phyloP scores from a whole-genome alignment of 2,888 invertebrate genomes.

The Athripsodes cinereus region DNA sequence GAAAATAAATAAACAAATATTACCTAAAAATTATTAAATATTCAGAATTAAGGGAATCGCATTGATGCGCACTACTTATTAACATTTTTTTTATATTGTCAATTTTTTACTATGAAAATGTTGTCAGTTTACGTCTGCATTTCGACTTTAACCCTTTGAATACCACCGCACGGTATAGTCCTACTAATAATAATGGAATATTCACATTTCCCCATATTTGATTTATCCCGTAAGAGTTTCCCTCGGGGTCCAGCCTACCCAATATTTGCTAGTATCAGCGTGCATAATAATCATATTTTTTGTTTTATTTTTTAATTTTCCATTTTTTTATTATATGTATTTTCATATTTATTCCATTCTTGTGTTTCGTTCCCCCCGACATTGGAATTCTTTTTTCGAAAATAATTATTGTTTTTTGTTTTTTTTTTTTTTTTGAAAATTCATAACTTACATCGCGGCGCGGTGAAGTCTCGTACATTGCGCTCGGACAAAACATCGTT shows the following conservation, averaged over 20 bases:
- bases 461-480: no score
- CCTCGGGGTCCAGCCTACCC: constrained; percentile 15
- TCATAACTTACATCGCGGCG: constrained; percentile 12
- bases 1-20: no score
- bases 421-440: constrained; percentile 4
- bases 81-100: no score
- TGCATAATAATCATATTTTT: constrained; percentile 1
- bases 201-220: constrained; percentile 27
- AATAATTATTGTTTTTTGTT: not conserved
- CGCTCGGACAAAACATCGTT: no score
- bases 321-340: not conserved
- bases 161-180: constrained; percentile 3
- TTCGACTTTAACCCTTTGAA: constrained; percentile 2
- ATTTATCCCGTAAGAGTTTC: constrained; percentile 26
- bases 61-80: no score
- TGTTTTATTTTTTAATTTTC: constrained; percentile 7
- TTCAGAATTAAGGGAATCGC: no score
- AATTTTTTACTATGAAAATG: no score
- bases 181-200: constrained; percentile 29
- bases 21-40: no score
- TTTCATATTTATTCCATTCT: not conserved
- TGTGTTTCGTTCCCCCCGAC: not conserved
- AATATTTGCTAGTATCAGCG: not conserved
- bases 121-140: no score
- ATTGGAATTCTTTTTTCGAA: not conserved